These are phyloP conservation scores for Trididemnum miniatum DNA, from an alignment of 23 tunicate genomes.

Conservation along the genomic window DNA sequence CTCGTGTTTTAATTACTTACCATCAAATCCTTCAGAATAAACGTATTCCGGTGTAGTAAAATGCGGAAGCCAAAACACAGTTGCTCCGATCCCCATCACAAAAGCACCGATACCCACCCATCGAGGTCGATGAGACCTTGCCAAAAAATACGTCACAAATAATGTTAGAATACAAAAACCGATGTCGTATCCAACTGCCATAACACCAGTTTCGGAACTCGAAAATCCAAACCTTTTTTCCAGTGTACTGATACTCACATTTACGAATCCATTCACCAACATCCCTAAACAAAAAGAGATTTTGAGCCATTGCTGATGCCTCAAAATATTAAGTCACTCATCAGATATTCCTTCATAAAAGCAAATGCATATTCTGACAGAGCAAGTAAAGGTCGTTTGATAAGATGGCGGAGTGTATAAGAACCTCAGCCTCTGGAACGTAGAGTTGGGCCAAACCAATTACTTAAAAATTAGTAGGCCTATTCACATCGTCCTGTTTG, in stretches of 20 bases:
- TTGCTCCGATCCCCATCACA: conserved; percentile 69
- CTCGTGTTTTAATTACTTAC: no score
- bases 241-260: conserved; percentile 86
- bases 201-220: conserved; percentile 87
- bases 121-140: conserved; percentile 67
- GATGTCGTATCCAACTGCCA: conserved; percentile 90
- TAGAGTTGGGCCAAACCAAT: no score
- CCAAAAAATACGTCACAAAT: conserved; percentile 87
- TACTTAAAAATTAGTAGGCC: no score
- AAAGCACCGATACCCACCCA: conserved; percentile 60
- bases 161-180: conserved; percentile 79
- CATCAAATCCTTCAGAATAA: conserved; percentile 38
- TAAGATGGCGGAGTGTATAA: no score
- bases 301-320: background rate
- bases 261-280: conserved; percentile 95
- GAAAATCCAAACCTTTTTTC: conserved; percentile 89
- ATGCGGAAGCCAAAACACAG: conserved; percentile 81
- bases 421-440: no score
- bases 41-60: conserved; percentile 71
- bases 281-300: conserved; percentile 64
- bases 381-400: no score
- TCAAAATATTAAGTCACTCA: background rate
- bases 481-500: no score
- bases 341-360: no score
- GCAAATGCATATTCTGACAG: background rate